Evolutionary conservation across 2,113 vertebrate species (phyloP), one percentile per base, ranked within the genome.

Genomic region (Microcebus ravelobensis): DNA sequence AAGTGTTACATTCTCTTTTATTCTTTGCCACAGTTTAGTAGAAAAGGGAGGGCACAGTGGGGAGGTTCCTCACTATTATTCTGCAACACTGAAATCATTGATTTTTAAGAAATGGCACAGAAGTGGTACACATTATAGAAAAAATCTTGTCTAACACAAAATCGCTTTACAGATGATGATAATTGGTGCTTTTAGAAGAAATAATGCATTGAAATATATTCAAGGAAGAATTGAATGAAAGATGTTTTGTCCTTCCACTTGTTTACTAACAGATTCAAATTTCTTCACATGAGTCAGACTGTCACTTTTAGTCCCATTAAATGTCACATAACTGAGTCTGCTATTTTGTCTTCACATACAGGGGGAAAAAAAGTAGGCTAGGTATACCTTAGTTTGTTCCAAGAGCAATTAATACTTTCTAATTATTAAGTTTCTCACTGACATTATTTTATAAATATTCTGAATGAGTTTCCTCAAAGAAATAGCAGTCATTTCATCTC

Each of bases 21-120:
- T 86, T 23, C 17, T 31, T 94, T 89, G 82, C 68, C 96, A 94
- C 25, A 76, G 39, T 71, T 94, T n/a, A 95, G 61, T 80, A 71
- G 27, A 20, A 85, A 77, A 86, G 29, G 23, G 14, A 48, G 9
- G 39, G 9, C 18, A 61, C 50, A 70, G 8, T 8, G 3, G 25
- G 17, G 23, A 17, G 34, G 20, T 45, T 23, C 21, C 29, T 85
- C 2, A 15, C 39, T 89, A 17, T 55, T 93, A 68, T 92, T 50
- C 15, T 87, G 14, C 11, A 85, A n/a, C 59, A 67, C 31, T 4
- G 14, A 63, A 92, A 17, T 90, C 59, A 39, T 1, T 29, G 39
- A 29, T 74, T 94, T 92, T 67, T 59, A 93, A 95, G 63, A 97
- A 94, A 74, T 36, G 77, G 63, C 36, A 42, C 14, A 52, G 15